Base-by-base conservation (phyloP, 2,888 invertebrate genomes). In the Danaus chrysippus region DNA sequence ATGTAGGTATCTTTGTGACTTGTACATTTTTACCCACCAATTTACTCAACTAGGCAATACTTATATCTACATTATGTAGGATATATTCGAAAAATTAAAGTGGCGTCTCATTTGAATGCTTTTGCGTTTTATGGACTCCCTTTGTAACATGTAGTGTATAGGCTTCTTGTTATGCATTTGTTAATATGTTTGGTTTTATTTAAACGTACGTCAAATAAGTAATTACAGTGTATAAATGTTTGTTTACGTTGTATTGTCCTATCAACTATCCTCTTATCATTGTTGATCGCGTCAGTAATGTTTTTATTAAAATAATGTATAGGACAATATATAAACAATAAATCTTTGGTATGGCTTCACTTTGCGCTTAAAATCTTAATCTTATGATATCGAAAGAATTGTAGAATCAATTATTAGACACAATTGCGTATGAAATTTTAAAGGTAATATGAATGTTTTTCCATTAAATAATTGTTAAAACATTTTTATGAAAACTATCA, bases 111-210 rank as follows among this genome's bases (percentile, higher is more conserved):
- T 53, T 6, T 53, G 53, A 42, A 56, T 43, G 41, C 23, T 56
- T 15, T n/a, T 23, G 19, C 23, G 17, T 55, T 59, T 55, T 56
- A 60, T 49, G 49, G 42, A 49, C 13, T 46, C n/a, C 42, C 43
- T 42, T 19, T 56, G 52, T 34, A 43, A 19, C 57, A 43, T 53
- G 61, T 57, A 57, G 54, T 61, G 56, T 56, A 57, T 56, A 62
- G 19, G 43, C 42, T 41, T 46, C 23, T 34, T 34, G 23, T 34
- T 34, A 34, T 34, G 23, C 23, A 34, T 34, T 34, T 34, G 23
- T 34, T 34, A 34, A 34, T 6, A 34, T 34, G 23, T 34, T 34
- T 34, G 2, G 23, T 6, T 34, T 34, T 34, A 34, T 6, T 34
- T 6, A 34, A 34, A 34, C 23, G 0, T 34, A 34, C 23, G 2